These are phyloP conservation scores for Latheticus oryzae DNA, from an alignment of 2,888 invertebrate species.

Conservation along the genomic window DNA sequence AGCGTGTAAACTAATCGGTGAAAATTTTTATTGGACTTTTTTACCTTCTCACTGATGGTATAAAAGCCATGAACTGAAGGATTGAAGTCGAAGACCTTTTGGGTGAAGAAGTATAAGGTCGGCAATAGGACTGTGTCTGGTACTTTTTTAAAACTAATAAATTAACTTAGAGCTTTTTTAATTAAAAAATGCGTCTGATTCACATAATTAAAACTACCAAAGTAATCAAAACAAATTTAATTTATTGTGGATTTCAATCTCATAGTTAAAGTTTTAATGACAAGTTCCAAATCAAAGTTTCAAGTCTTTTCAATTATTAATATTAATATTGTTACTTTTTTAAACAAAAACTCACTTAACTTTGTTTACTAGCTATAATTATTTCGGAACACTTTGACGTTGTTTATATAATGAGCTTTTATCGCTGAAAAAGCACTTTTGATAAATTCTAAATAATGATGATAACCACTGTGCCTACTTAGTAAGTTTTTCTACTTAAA, in stretches of 20 bases:
- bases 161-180: constrained; percentile 47
- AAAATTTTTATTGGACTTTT: constrained; percentile 45
- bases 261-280: too few species aligned
- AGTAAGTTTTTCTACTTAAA: too few species aligned
- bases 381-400: too few species aligned
- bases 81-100: constrained; percentile 18
- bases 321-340: too few species aligned
- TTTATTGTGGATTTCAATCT: constrained; percentile 41
- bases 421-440: too few species aligned
- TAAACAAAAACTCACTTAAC: too few species aligned
- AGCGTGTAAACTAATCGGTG: constrained; percentile 47
- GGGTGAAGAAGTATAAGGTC: neutral
- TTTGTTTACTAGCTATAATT: too few species aligned
- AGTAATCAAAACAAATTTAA: constrained; percentile 30
- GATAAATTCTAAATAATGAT: too few species aligned
- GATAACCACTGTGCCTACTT: too few species aligned
- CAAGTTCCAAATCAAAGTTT: too few species aligned
- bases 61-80: constrained; percentile 9
- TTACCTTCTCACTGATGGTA: neutral
- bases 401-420: too few species aligned
- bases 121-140: constrained; percentile 5
- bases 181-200: constrained; percentile 46
- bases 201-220: constrained; percentile 41
- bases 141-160: constrained; percentile 40
- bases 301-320: too few species aligned